Conservation (phyloP, 2,888 invertebrate species). For the Calameuta filiformis region DNA sequence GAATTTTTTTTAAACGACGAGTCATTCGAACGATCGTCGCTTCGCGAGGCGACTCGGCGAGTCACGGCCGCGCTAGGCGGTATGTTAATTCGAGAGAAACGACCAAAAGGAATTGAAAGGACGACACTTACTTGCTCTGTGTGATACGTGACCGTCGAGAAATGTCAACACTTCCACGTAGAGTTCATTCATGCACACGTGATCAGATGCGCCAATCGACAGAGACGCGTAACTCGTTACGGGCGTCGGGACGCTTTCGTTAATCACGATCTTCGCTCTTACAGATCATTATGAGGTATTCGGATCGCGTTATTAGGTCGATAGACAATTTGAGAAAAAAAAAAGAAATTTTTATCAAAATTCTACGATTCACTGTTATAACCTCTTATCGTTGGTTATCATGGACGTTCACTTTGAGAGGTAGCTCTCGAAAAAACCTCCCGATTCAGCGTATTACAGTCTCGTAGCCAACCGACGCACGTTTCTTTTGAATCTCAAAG, state of each 20-base stretch:
- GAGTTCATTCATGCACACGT: conserved; percentile 24
- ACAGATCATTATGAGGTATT: not conserved
- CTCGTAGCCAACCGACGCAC: not conserved
- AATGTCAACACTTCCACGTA: conserved; percentile 27
- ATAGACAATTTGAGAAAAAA: not conserved
- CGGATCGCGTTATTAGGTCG: not conserved
- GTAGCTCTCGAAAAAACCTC: not conserved
- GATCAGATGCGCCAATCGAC: conserved; percentile 28
- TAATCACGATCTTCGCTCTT: not conserved
- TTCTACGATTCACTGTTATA: not conserved
- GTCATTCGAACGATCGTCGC: not conserved
- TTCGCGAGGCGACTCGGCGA: not conserved
- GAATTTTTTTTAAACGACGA: not conserved
- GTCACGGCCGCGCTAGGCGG: not conserved
- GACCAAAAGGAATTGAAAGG: not conserved
- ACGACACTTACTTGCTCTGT: not conserved
- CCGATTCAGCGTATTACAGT: not conserved
- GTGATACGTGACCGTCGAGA: conserved; percentile 24
- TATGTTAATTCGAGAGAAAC: not conserved
- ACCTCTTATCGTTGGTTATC: not conserved
- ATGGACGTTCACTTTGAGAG: not conserved
- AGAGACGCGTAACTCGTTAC: not conserved
- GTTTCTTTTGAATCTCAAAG: not conserved
- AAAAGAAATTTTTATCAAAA: not conserved
- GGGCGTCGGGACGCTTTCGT: not conserved